These are phyloP conservation scores for Dendroctonus ponderosae DNA, from an alignment of 1,140 invertebrate genomes.

Conservation along the genomic window DNA sequence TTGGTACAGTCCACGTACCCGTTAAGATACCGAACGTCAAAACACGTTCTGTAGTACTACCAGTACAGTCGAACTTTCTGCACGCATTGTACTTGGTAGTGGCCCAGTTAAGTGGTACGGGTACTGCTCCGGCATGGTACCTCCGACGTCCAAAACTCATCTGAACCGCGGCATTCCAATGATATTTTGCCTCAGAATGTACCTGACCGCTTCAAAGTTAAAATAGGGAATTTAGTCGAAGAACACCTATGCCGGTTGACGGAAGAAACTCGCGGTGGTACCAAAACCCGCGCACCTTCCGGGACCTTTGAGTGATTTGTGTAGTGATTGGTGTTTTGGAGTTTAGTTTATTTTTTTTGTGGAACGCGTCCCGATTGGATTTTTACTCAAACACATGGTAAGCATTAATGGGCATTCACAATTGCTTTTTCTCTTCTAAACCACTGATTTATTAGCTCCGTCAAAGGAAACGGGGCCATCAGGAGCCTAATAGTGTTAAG, in stretches of 20 bases:
- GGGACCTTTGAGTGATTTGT: slow-evolving; percentile 23
- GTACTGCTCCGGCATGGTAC: slow-evolving; percentile 21
- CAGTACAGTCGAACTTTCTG: slow-evolving; percentile 33
- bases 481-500: too few species aligned
- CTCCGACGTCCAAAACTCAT: slow-evolving; percentile 14
- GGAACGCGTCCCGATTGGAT: slow-evolving; percentile 32
- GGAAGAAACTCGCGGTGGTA: slow-evolving; percentile 34
- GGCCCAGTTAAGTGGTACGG: slow-evolving; percentile 32
- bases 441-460: too few species aligned
- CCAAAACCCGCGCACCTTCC: slow-evolving; percentile 41
- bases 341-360: slow-evolving; percentile 24
- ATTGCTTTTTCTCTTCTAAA: background rate
- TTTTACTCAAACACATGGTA: slow-evolving; percentile 45
- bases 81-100: slow-evolving; percentile 39
- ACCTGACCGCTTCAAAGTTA: slow-evolving; percentile 48
- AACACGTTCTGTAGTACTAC: slow-evolving; percentile 19
- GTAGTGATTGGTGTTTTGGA: slow-evolving; percentile 30
- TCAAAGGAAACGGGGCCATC: too few species aligned
- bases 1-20: slow-evolving; percentile 40
- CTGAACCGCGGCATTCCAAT: slow-evolving; percentile 47
- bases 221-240: slow-evolving; percentile 47
- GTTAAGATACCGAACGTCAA: background rate
- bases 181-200: slow-evolving; percentile 49
- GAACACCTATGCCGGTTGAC: slow-evolving; percentile 46
- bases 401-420: slow-evolving; percentile 14